Conservation (phyloP, 1,140 invertebrate genomes). For the Drosophila equinoxialis region DNA sequence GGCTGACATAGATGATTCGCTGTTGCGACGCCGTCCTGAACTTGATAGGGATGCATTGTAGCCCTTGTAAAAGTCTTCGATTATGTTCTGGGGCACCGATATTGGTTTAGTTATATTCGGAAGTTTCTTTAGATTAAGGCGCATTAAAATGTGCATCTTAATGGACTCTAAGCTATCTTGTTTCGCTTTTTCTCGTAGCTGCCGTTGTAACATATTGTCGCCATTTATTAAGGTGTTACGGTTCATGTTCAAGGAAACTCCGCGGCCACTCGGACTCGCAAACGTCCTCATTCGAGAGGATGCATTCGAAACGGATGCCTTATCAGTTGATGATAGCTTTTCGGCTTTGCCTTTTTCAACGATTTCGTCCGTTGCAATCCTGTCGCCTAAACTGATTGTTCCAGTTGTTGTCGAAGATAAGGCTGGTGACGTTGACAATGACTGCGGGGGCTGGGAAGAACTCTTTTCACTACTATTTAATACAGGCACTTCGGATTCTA, state of each 20-base stretch:
- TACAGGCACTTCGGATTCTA: neutral
- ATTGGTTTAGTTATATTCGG: conserved; percentile 74
- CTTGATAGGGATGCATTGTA: conserved; percentile 44
- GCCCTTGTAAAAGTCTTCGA: conserved; percentile 71
- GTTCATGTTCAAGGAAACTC: conserved; percentile 52
- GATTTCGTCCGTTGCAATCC: neutral
- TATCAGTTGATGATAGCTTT: neutral
- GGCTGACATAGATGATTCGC: neutral
- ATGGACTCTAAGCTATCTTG: conserved; percentile 75
- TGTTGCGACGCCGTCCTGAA: conserved; percentile 11
- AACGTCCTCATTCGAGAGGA: neutral
- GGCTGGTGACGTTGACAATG: neutral
- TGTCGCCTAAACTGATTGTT: neutral
- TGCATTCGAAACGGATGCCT: neutral
- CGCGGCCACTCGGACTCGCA: conserved; percentile 15
- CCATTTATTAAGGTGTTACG: conserved; percentile 53
- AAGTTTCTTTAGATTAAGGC: conserved; percentile 63
- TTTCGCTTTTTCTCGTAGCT: conserved; percentile 70
- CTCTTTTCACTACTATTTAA: neutral
- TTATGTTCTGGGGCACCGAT: conserved; percentile 64
- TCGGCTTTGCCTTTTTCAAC: neutral
- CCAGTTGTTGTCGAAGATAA: neutral
- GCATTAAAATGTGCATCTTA: conserved; percentile 74
- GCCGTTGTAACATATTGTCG: conserved; percentile 59
- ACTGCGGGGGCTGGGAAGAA: neutral